Evolutionary conservation across 1,140 invertebrate species (phyloP).

Genomic region (Drosophila pruinosa): DNA sequence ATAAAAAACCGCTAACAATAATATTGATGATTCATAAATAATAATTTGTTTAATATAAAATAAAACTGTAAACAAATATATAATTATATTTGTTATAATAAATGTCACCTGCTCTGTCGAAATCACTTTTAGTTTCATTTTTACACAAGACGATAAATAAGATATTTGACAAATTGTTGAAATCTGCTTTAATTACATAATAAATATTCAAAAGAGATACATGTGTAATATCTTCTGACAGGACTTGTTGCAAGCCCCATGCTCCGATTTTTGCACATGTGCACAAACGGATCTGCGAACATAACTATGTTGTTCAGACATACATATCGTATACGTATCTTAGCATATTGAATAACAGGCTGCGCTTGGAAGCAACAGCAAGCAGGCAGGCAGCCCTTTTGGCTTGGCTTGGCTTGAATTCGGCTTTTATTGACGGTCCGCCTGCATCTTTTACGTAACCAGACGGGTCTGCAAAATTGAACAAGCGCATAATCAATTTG

Average conservation of each 20-base stretch:
- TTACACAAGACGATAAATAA: neutral
- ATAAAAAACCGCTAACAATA: no score
- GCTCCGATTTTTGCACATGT: conserved; percentile 52
- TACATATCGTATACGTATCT: conserved; percentile 10
- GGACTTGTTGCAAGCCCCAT: conserved; percentile 10
- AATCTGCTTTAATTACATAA: neutral
- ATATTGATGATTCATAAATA: no score
- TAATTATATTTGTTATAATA: no score
- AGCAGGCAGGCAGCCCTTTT: conserved; percentile 20
- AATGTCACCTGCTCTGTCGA: no score
- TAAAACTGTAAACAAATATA: no score
- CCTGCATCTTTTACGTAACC: conserved; percentile 66
- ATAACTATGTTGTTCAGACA: neutral
- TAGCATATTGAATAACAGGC: conserved; percentile 41
- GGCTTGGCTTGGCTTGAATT: neutral
- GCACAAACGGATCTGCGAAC: conserved; percentile 17
- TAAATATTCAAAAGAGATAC: neutral
- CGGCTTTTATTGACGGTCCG: neutral
- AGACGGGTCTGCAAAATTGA: conserved; percentile 55
- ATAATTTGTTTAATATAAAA: no score
- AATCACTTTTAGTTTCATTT: neutral
- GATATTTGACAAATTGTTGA: neutral
- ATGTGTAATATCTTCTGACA: neutral
- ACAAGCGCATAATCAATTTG: conserved; percentile 60
- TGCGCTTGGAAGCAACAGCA: conserved; percentile 22